Evolutionary conservation across 2,888 invertebrate genomes (phyloP), one percentile per base, ranked within the genome.

Genomic region (Euplexia lucipara): DNA sequence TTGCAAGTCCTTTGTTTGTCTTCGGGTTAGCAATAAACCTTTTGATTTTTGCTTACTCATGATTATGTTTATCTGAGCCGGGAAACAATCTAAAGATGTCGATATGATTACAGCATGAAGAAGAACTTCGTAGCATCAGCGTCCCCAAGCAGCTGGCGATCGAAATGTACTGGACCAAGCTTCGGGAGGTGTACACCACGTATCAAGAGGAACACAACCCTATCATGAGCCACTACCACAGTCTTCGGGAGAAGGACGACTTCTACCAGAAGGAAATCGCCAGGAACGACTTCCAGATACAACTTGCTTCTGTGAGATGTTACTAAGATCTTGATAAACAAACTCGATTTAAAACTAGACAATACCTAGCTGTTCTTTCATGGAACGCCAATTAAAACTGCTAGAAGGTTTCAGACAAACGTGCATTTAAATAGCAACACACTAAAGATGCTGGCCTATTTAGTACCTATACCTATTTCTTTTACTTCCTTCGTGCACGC

Each of bases 201-300:
- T 95, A 92, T 73, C 74, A 93, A 62, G 94, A 93, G 60, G 89
- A 90, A 64, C 94, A 95, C 78, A 90, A 89, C 32, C 95, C 95
- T 0, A 94, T 95, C 56, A 93, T 94, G 90, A 90, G 84, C 2
- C 94, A 94, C 70, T 95, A 92, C 77, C 90, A 89, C 70, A 85
- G 86, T 41, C 79, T 90, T 79, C 89, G 88, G 65, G 95, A 91
- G 87, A 96, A 93, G 78, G 95, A 91, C 83, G 95, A 91, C 56
- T 96, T 96, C 74, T 96, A 95, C 79, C 95, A 95, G 47, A 88
- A 95, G 35, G 95, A 96, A 59, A 93, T 96, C 18, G 90, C 91
- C 0, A 90, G 87, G 61, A 94, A 95, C 41, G 94, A 93, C 56
- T 63, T 83, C 16, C 88, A 85, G 62, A 94, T 94, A 75, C 91